Conservation (phyloP, 2,113 vertebrate genomes). For the Motacilla tschutschensis region DNA sequence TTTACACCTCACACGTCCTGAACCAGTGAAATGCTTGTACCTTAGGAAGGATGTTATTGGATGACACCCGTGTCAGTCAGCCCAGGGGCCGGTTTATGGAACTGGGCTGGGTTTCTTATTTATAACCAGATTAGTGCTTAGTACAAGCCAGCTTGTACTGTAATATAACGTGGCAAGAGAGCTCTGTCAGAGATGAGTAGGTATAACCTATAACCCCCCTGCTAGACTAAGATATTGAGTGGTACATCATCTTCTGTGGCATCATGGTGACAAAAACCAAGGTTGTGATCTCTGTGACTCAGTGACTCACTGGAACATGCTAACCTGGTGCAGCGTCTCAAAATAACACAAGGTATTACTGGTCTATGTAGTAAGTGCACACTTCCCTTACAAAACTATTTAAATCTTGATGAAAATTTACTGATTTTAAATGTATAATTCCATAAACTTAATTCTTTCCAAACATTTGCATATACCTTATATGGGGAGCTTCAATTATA, state of each 20-base stretch:
- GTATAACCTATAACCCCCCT: neutral
- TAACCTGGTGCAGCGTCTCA: neutral
- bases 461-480: neutral
- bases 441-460: neutral
- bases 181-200: neutral
- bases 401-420: neutral
- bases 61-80: too few relatives aligned
- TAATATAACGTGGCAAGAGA: too few relatives aligned
- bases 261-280: neutral
- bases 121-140: too few relatives aligned
- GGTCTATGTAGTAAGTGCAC: too few relatives aligned
- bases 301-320: neutral
- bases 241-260: neutral
- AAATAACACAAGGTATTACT: neutral
- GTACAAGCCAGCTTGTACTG: too few relatives aligned
- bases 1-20: too few relatives aligned
- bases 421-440: neutral
- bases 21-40: too few relatives aligned
- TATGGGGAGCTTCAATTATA: neutral
- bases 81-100: too few relatives aligned
- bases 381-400: neutral
- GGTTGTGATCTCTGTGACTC: neutral
- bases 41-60: too few relatives aligned
- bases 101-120: too few relatives aligned
- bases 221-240: neutral